These are phyloP conservation scores for Lydus trimaculatus DNA, from an alignment of 2,888 invertebrate genomes.

Conservation along the genomic window DNA sequence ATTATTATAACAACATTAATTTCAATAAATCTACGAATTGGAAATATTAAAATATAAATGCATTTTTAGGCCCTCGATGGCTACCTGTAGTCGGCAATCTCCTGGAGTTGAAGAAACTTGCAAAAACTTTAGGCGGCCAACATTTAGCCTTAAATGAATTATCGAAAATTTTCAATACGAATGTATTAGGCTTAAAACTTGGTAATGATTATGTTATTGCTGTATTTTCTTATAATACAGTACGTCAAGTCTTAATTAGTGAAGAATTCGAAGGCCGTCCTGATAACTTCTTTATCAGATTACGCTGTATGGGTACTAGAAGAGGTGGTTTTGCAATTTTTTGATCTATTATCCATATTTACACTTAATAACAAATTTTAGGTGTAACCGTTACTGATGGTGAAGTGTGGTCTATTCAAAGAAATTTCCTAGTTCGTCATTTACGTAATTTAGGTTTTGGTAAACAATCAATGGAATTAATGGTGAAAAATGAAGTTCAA, in stretches of 20 bases:
- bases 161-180: slow-evolving; percentile 61
- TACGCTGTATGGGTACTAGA: slow-evolving; percentile 70
- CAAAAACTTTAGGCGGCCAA: slow-evolving; percentile 60
- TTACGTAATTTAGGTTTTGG: slow-evolving; percentile 65
- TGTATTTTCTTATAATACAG: slow-evolving; percentile 63
- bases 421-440: slow-evolving; percentile 63
- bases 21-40: no score
- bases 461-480: slow-evolving; percentile 59
- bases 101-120: slow-evolving; percentile 53
- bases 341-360: background rate
- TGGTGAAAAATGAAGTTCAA: slow-evolving; percentile 63
- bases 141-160: slow-evolving; percentile 63
- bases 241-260: slow-evolving; percentile 64
- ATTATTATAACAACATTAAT: background rate
- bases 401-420: slow-evolving; percentile 63
- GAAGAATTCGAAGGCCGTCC: slow-evolving; percentile 73
- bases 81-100: slow-evolving; percentile 60
- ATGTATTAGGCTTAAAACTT: slow-evolving; percentile 66
- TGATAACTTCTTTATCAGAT: slow-evolving; percentile 68
- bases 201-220: slow-evolving; percentile 64
- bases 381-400: slow-evolving; percentile 69
- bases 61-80: slow-evolving; percentile 60
- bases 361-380: slow-evolving; percentile 40
- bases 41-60: slow-evolving; percentile 2
- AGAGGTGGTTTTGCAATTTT: slow-evolving; percentile 58